Percentiles rank a stretch among this genome's conserved stretches.
Evolutionary conservation across 2,113 vertebrate species (phyloP).

Genomic region (Calidris pugnax): DNA sequence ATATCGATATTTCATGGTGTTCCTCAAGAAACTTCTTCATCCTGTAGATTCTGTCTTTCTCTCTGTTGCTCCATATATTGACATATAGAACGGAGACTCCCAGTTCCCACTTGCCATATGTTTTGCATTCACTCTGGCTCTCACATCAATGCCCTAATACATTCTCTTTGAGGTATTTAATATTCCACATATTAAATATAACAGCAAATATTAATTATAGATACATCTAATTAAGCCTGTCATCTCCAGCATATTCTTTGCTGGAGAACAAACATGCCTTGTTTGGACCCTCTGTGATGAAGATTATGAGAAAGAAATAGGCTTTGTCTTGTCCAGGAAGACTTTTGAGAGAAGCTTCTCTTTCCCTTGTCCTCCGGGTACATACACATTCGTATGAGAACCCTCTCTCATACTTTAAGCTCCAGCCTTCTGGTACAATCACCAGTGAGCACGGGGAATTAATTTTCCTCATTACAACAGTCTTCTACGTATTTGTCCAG

Average conservation of each 20-base stretch:
- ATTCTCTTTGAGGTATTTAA: background rate
- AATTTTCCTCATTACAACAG: background rate
- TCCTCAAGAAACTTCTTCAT: background rate
- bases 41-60: background rate
- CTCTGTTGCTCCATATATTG: background rate
- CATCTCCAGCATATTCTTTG: background rate
- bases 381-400: rapidly evolving
- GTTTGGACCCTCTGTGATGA: background rate
- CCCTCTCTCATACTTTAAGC: background rate
- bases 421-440: background rate
- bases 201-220: background rate
- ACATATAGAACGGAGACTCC: background rate
- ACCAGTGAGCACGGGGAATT: background rate
- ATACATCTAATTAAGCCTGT: background rate
- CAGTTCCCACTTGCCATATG: background rate
- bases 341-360: background rate
- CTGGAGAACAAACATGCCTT: background rate
- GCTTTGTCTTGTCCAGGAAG: background rate
- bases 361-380: background rate
- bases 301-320: background rate
- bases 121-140: background rate
- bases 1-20: background rate
- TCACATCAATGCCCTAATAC: background rate
- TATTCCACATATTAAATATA: background rate
- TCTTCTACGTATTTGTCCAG: background rate